Evolutionary conservation across 2,797 vertebrate genomes (phyloP).

Genomic region (Arremon aurantiirostris): DNA sequence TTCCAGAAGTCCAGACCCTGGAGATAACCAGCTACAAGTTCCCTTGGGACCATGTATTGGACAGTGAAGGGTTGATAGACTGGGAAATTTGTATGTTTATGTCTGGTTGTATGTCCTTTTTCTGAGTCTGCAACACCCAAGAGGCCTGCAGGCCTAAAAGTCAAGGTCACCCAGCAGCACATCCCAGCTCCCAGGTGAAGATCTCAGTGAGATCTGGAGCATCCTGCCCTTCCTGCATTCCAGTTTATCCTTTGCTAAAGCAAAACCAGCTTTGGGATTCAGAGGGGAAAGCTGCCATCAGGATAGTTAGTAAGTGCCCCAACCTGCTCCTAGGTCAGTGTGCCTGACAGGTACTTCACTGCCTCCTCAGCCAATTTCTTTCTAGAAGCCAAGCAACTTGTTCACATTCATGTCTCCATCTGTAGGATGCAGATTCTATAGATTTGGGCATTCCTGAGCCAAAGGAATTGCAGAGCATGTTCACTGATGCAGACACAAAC

Average conservation of each 20-base stretch:
- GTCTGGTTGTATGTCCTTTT: not conserved
- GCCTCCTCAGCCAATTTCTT: not conserved
- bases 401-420: not conserved
- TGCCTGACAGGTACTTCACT: not conserved
- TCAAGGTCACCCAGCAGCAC: not conserved
- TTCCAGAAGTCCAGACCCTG: fast-evolving
- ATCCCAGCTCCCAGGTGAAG: not conserved
- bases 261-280: not conserved
- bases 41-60: not conserved
- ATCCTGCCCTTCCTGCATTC: not conserved
- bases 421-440: not conserved
- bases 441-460: not conserved
- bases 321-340: not conserved
- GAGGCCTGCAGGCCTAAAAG: not conserved
- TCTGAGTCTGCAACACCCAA: fast-evolving
- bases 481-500: not conserved
- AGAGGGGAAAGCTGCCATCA: not conserved
- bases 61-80: too few relatives aligned
- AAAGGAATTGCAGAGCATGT: not conserved
- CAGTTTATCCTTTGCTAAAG: not conserved
- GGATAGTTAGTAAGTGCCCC: not conserved
- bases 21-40: not conserved
- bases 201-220: not conserved
- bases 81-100: not conserved
- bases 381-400: not conserved